These are phyloP conservation scores for Anodontia alba DNA, from an alignment of 2,888 invertebrate genomes.

Conservation along the genomic window DNA sequence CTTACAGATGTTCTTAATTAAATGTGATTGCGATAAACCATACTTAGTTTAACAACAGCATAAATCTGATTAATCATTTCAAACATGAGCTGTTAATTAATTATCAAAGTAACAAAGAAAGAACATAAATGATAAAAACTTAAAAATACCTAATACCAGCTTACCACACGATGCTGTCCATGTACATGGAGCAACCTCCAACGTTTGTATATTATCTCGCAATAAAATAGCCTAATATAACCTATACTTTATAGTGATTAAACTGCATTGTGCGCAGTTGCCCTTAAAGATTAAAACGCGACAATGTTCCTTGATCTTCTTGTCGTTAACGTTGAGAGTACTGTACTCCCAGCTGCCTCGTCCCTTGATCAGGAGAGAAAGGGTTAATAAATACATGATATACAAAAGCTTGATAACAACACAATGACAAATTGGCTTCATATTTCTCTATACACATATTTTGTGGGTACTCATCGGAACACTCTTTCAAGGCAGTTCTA, in stretches of 20 bases:
- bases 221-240: constrained; percentile 55
- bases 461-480: too few species aligned
- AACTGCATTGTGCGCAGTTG: constrained; percentile 83
- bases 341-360: neutral
- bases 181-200: neutral
- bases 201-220: neutral
- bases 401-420: constrained; percentile 1
- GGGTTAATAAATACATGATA: constrained; percentile 22
- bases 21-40: too few species aligned
- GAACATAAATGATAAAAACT: too few species aligned
- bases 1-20: too few species aligned
- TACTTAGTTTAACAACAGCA: too few species aligned
- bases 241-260: constrained; percentile 70
- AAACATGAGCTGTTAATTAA: too few species aligned
- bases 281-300: constrained; percentile 57
- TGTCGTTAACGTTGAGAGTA: neutral
- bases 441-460: too few species aligned
- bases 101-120: too few species aligned
- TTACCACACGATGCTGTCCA: constrained; percentile 1
- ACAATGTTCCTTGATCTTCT: constrained; percentile 13
- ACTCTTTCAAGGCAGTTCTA: too few species aligned
- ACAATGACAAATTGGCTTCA: too few species aligned
- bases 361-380: constrained; percentile 25
- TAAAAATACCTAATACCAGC: constrained; percentile 15
- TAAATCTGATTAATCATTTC: too few species aligned